Base-by-base conservation (phyloP, 1,140 invertebrate genomes). In the Orius insidiosus region DNA sequence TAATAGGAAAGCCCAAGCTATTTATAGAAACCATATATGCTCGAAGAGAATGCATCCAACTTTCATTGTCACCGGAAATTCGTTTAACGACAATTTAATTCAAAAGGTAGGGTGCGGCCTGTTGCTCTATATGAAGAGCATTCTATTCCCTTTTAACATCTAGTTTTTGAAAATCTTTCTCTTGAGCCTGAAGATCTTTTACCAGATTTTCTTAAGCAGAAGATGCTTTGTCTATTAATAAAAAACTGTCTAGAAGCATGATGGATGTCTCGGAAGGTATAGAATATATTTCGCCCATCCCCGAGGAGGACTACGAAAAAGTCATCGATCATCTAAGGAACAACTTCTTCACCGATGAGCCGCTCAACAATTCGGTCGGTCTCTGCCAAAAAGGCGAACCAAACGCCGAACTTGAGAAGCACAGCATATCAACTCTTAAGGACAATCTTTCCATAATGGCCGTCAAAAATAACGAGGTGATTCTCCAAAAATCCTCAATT, bases 331-430 rank as follows among this genome's bases (percentile, higher is more conserved):
- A 84, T 56, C 63, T 85, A 43, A 66, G 76, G 24, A 62, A 68
- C 47, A 76, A 72, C 51, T 83, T 83, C 62, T 85, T 85, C 59
- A 71, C 76, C 2, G 82, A 85, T 54, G 82, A 85, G 58, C 82
- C 82, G 0, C 63, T 85, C 6, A 85, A 85, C 59, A 70, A 71
- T 45, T 76, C 78, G 0, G 76, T 83, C n/a, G 67, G 67, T 9
- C 65, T 86, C 0, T 83, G 79, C 52, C 51, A 60, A 5, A 24
- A 10, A 31, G 80, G 80, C 1, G 66, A 75, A 48, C 66, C 74
- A 0, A 78, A 84, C 54, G 61, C 61, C 0, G 72, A 78, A 15
- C 65, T 85, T n/a, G 81, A 85, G 60, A 60, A 69, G n/a, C 75
- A 83, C 53, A 78, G 80, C 52, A 54, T 73, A 10, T 59, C 67